These are phyloP conservation scores for Alligator sinensis DNA, from an alignment of 2,113 vertebrate species.

Conservation along the genomic window DNA sequence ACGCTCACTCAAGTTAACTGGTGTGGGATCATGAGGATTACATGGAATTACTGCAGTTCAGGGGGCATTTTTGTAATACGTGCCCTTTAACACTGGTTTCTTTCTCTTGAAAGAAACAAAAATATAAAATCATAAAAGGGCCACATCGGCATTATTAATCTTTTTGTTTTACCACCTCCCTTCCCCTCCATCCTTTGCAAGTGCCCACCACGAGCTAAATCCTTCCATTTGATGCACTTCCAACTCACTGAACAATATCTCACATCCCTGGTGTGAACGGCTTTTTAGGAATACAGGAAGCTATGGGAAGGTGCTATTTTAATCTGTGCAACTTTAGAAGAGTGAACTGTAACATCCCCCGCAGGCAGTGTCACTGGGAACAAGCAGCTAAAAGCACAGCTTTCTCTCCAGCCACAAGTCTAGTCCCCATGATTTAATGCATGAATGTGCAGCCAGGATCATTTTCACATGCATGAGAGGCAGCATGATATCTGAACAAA, in stretches of 20 bases:
- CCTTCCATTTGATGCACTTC: conserved; percentile 40
- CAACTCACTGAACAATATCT: background rate
- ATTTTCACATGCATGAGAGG: background rate
- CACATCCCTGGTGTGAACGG: background rate
- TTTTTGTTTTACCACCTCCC: conserved; percentile 19
- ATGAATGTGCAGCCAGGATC: accelerated
- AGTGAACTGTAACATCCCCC: accelerated
- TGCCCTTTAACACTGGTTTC: background rate
- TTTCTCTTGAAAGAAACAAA: background rate
- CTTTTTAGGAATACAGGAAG: conserved; percentile 7
- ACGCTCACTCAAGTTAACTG: background rate
- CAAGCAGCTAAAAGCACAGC: background rate
- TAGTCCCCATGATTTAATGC: background rate
- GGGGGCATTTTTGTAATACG: background rate
- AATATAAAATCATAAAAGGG: background rate
- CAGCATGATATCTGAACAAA: background rate
- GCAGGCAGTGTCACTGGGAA: accelerated
- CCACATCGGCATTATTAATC: background rate
- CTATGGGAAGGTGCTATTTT: accelerated
- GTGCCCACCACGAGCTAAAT: background rate
- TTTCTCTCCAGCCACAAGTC: background rate
- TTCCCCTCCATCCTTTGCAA: background rate
- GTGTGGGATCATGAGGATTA: background rate
- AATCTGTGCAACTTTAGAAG: background rate
- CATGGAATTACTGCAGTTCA: background rate